Conservation (phyloP, 2,113 vertebrate species). For the Emberiza fucata region DNA sequence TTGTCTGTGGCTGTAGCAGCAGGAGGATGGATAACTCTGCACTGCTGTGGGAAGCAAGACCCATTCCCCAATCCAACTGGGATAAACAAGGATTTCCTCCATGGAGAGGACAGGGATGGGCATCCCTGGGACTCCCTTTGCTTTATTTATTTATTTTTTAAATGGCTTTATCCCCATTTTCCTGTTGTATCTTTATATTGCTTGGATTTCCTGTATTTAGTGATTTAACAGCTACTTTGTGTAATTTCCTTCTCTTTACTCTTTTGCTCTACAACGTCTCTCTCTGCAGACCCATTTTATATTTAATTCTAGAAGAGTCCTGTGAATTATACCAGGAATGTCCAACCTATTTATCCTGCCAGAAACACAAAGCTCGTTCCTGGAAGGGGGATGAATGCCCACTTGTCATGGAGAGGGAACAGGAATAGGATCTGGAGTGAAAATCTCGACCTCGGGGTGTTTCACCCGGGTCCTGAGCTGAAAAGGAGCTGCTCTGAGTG, state of each 20-base stretch:
- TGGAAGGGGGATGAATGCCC: too few species aligned
- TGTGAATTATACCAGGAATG: fast-evolving
- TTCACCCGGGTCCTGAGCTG: not conserved
- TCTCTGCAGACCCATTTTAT: not conserved
- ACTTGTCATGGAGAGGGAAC: not conserved
- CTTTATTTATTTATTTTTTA: not conserved
- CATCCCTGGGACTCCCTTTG: not conserved
- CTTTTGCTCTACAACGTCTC: not conserved
- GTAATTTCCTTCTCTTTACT: not conserved
- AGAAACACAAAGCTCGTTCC: not conserved
- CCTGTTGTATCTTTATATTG: not conserved
- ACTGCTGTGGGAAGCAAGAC: too few species aligned
- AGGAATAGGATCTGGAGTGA: not conserved
- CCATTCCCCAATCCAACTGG: not conserved
- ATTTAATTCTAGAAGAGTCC: not conserved
- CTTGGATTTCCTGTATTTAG: not conserved
- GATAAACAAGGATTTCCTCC: not conserved
- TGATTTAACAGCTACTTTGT: not conserved
- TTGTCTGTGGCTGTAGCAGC: too few species aligned
- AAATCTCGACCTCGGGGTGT: not conserved
- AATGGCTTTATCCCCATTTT: not conserved
- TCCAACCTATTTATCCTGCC: not conserved
- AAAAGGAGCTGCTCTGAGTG: fast-evolving
- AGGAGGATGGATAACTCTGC: too few species aligned
- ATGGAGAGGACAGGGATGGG: not conserved